Percentiles rank a stretch among this genome's conserved stretches.
These are phyloP conservation scores for Eupithecia dodoneata DNA, from an alignment of 2,888 invertebrate species.

Conservation along the genomic window DNA sequence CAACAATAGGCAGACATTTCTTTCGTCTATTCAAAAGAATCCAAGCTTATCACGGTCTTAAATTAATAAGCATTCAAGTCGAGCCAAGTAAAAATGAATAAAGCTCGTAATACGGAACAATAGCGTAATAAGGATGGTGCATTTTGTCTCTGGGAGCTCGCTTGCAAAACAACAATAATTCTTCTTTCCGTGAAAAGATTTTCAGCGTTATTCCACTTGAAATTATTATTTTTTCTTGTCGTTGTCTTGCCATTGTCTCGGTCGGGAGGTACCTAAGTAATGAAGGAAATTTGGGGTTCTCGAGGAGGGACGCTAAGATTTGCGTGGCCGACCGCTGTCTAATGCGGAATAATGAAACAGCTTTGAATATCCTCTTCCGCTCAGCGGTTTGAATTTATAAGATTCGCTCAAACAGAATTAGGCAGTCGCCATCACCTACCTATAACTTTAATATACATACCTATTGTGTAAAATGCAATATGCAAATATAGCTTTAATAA, in stretches of 20 bases:
- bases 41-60: conserved; percentile 83
- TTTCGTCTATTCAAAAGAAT: conserved; percentile 81
- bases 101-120: conserved; percentile 83
- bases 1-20: conserved; percentile 80
- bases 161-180: conserved; percentile 85
- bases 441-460: not conserved
- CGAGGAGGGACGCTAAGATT: conserved; percentile 76
- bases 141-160: conserved; percentile 83
- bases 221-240: conserved; percentile 83
- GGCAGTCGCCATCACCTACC: conserved; percentile 53
- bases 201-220: conserved; percentile 85
- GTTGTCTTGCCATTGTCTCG: conserved; percentile 84
- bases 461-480: too few species aligned
- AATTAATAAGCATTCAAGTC: conserved; percentile 84
- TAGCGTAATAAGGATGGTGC: conserved; percentile 83
- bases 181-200: conserved; percentile 84
- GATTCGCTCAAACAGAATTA: conserved; percentile 75
- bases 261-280: conserved; percentile 78
- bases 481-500: too few species aligned
- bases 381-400: conserved; percentile 77
- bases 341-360: conserved; percentile 82
- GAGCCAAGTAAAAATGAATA: conserved; percentile 85
- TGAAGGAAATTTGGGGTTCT: conserved; percentile 83
- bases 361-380: conserved; percentile 71
- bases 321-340: conserved; percentile 79